A percentile compares a stretch with the other conserved stretches of the same genome.
These are phyloP conservation scores for Myotis findleyi DNA, from an alignment of 2,797 vertebrate genomes.

Conservation along the genomic window DNA sequence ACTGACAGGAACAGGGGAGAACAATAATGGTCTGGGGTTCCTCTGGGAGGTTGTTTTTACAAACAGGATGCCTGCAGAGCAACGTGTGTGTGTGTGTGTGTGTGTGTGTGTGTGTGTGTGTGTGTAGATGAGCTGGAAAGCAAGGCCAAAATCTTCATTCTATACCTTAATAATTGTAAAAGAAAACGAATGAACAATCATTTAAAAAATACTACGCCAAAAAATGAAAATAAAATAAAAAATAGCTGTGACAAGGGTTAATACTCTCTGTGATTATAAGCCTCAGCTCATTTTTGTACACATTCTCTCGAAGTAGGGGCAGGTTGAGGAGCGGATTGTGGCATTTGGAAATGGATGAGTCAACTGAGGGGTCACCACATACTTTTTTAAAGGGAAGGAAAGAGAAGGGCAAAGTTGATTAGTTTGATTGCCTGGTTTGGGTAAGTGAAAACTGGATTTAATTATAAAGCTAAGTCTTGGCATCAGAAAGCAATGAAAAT, in stretches of 20 bases:
- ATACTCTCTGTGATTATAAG: not conserved
- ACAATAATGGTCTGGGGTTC: not conserved
- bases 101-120: not conserved
- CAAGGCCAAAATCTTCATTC: not conserved
- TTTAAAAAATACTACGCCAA: not conserved
- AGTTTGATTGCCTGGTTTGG: not conserved
- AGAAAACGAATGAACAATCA: not conserved
- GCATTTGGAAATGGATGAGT: not conserved
- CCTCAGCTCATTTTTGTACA: not conserved
- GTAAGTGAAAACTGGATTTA: constrained; percentile 24
- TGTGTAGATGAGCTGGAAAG: not conserved
- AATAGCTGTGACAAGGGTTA: not conserved
- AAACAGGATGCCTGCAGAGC: not conserved
- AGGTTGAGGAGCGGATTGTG: not conserved
- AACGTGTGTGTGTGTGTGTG: not conserved
- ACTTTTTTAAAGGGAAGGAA: not conserved
- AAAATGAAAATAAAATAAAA: no score
- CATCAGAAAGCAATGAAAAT: not conserved
- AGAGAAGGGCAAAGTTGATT: not conserved
- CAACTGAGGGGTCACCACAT: not conserved
- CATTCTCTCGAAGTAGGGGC: not conserved
- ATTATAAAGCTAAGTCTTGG: not conserved
- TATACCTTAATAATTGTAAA: not conserved
- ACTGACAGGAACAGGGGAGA: not conserved
- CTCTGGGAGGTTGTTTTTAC: constrained; percentile 27